Base-by-base conservation (phyloP, 2,113 vertebrate species). In the Penelope pileata region DNA sequence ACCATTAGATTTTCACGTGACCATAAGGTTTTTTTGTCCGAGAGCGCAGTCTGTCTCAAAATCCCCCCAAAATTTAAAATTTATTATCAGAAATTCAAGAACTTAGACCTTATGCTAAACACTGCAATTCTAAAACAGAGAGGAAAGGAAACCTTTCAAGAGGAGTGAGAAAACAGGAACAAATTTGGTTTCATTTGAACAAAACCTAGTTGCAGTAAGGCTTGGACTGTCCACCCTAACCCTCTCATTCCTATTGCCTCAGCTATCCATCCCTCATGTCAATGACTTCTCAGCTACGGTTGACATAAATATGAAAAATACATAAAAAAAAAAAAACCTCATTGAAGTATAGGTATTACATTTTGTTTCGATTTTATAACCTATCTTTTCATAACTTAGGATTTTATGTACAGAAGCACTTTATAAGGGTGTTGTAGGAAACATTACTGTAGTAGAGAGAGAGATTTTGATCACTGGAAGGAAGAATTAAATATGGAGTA, bases 401-500 rank as follows among this genome's bases (percentile, higher is more conserved):
- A 6, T 0, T 34, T 60, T 69, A 24, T 32, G 34, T 30, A 56
- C 34, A 22, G 16, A 18, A 83, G 27, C 12, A 21, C 27, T 45
- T 51, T 18, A 4, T 34, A 24, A 45, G 17, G 0, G 2, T 18
- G 8, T 21, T 34, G 12, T 5, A 53, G 85, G 59, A 83, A 94
- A 64, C 8, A 22, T 43, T 86, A 15, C 21, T 0, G 0, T 0
- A 5, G 29, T 30, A 30, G 43, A 77, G 2, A 2, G 26, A 73
- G 53, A 74, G 18, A 48, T 88, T 91, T 86, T 2, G 1, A 48
- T 63, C 64, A 86, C 51, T 34, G 36, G 73, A 79, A 90, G 42
- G 43, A 32, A 84, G 76, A 91, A 87, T 0, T 77, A 89, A 91
- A 64, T 13, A 24, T 22, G 43, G 90, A 70, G 54, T 48, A 15